Base-by-base conservation (phyloP, 2,888 invertebrate genomes). In the Chymomyza caudatula region DNA sequence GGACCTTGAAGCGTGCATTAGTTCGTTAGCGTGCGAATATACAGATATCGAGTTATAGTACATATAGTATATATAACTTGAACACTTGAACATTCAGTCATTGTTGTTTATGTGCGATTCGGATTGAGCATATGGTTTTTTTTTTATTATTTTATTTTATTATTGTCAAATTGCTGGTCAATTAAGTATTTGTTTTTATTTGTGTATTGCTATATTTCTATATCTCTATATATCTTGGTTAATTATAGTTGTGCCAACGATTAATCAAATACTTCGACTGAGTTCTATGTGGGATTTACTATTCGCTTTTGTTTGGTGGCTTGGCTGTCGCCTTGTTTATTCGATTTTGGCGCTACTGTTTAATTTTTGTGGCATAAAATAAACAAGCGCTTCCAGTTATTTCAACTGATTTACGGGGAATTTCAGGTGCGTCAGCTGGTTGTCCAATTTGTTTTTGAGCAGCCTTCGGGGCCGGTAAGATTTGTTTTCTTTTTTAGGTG, bases 1-100 rank as follows among this genome's bases (percentile, higher is more conserved):
- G 82, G 88, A 89, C 89, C 89, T 89, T 89, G 88, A 87, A 77
- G 63, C 64, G 49, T 63, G 60, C 57, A 54, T 61, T 67, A 53
- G 43, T 54, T 61, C 63, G 77, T 71, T 73, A 37, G 29, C 29
- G 29, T 37, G 29, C 11, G 1, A 4, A 37, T 37, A 37, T 11
- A n/a, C n/a, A n/a, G n/a, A n/a, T n/a, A 37, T 11, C 29, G 11
- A 37, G 8, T 11, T 37, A 37, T 11, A 37, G 29, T 4, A 29
- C 3, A 25, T 25, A 25, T 25, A 4, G n/a, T 25, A 25, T 25
- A 25, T 25, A 25, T 6, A 25, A 25, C 11, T 37, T 20, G 29
- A 37, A 11, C 11, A 37, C 29, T 37, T 37, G 29, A 37, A 37
- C 11, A 37, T 37, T 37, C 11, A 37, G n/a, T 22, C 20, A 20